Percentiles rank a stretch among this genome's conserved stretches.
phyloP scores from a whole-genome alignment of 2,888 invertebrate species.

The Cephalotes varians region DNA sequence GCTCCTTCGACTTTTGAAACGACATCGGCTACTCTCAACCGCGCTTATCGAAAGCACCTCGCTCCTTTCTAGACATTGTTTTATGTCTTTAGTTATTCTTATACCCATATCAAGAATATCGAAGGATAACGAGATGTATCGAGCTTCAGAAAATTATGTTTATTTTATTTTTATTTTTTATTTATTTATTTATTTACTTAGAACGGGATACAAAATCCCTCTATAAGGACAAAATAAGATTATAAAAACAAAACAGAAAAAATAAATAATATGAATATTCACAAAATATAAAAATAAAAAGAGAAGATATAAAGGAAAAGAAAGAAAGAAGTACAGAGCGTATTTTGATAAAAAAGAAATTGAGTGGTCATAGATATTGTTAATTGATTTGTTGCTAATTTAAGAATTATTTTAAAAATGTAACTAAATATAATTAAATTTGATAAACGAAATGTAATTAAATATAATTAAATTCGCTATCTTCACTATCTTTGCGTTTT shows the following conservation, averaged over 20 bases:
- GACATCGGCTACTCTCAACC: slow-evolving; percentile 15
- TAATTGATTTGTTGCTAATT: not conserved
- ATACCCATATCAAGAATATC: not conserved
- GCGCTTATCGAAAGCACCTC: not conserved
- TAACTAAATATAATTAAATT: not conserved
- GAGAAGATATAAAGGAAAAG: too few relatives aligned
- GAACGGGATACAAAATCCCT: too few relatives aligned
- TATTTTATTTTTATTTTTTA: too few relatives aligned
- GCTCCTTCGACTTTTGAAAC: slow-evolving; percentile 44
- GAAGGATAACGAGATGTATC: not conserved
- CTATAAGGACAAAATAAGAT: too few relatives aligned
- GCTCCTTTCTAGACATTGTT: slow-evolving; percentile 6
- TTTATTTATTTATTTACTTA: too few relatives aligned
- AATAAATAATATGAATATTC: too few relatives aligned
- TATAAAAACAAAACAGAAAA: too few relatives aligned
- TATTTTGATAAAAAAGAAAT: not conserved
- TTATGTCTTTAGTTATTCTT: slow-evolving; percentile 13
- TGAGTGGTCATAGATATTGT: not conserved
- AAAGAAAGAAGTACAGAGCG: too few relatives aligned
- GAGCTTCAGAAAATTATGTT: not conserved
- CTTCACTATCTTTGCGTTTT: not conserved
- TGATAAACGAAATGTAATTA: not conserved
- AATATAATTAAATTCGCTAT: not conserved
- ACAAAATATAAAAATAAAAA: too few relatives aligned
- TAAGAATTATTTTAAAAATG: too few relatives aligned